Percentiles rank a stretch among this genome's conserved stretches.
These are phyloP conservation scores for Halichoeres trimaculatus DNA, from an alignment of 2,113 vertebrate species.

Conservation along the genomic window DNA sequence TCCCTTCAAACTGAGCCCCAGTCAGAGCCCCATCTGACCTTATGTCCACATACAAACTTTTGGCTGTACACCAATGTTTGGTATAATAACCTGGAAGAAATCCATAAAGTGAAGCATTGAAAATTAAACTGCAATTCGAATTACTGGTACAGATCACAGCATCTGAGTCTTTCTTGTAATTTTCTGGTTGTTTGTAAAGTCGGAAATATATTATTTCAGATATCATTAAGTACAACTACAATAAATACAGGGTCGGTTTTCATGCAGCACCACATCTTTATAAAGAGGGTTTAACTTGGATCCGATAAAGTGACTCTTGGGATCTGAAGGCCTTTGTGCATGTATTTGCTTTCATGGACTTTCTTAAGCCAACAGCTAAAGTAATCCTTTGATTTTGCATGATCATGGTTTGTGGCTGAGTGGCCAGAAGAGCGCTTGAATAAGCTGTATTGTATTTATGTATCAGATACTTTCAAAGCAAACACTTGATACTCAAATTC, in stretches of 20 bases:
- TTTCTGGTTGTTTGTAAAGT: constrained; percentile 39
- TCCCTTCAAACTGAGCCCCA: not conserved
- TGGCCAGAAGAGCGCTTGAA: constrained; percentile 46
- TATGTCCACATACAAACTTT: not conserved
- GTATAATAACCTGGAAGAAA: not conserved
- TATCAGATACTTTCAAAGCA: constrained; percentile 49
- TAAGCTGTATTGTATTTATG: constrained; percentile 54
- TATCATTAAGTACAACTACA: constrained; percentile 47
- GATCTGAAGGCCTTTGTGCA: constrained; percentile 48
- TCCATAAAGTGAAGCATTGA: not conserved
- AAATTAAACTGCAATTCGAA: constrained; percentile 18
- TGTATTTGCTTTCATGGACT: constrained; percentile 48
- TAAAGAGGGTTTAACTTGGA: constrained; percentile 61
- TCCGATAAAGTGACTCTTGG: constrained; percentile 43
- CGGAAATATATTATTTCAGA: constrained; percentile 54
- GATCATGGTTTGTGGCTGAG: constrained; percentile 59
- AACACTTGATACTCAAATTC: constrained; percentile 53
- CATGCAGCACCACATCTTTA: constrained; percentile 53
- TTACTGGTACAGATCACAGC: constrained; percentile 8
- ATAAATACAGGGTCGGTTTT: constrained; percentile 53
- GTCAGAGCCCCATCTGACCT: not conserved
- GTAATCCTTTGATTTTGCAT: constrained; percentile 61
- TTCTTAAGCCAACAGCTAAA: constrained; percentile 55
- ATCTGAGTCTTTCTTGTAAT: constrained; percentile 5
- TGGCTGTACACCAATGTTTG: not conserved